Evolutionary conservation across 2,888 invertebrate species (phyloP), one percentile per base, ranked within the genome.

Genomic region (Hydrotaea cyrtoneurina): DNA sequence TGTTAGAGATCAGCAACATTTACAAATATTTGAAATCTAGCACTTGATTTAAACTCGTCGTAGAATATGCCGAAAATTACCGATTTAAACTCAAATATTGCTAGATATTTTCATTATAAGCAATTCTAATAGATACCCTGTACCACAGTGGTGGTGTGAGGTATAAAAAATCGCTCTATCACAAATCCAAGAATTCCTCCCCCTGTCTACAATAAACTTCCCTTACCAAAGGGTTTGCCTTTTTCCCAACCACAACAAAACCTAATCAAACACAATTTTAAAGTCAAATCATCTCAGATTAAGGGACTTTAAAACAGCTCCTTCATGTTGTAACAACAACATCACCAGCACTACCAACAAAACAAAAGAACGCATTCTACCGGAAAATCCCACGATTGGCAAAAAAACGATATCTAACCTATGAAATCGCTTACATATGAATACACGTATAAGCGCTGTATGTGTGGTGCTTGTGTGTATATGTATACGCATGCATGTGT

Each of bases 321-420:
- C 0, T 39, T 57, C 50, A 39, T 57, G 43, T 11, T 66, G 2
- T 23, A 39, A 73, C 21, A 72, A 66, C 21, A 21, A 17, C 55
- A 46, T 39, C 3, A 39, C 11, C 8, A 2, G n/a, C n/a, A 36
- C 23, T 4, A 66, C 13, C 39, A 39, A 39, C 4, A 39, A 39
- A 3, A 36, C 46, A 15, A 19, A 59, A 66, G 23, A 78, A 39
- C 19, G 36, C 21, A 55, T 55, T 21, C 55, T 4, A 31, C 4
- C 7, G 13, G 66, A 36, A 74, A 76, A 76, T 80, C 77, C 43
- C 83, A 77, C 76, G 66, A 31, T 62, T 57, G 57, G 57, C 57
- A 66, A 79, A 57, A 17, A 43, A 21, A 76, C 31, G 13, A 53
- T n/a, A 7, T 23, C 11, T 53, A 64, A 59, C 31, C 15, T 46